phyloP scores from a whole-genome alignment of 2,888 invertebrate species.

The Ochropleura plecta region DNA sequence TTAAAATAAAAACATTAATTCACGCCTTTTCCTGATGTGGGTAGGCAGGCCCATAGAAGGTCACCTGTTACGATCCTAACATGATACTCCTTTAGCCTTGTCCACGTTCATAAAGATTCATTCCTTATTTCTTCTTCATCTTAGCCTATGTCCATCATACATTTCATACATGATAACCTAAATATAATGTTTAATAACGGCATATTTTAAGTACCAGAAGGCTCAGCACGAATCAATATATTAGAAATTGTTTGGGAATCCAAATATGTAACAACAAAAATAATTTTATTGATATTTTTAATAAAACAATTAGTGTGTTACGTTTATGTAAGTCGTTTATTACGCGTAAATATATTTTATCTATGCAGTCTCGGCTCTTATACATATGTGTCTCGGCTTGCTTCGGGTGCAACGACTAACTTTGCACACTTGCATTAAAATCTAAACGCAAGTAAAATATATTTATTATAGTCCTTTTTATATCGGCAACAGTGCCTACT shows the following conservation, averaged over 20 bases:
- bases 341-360: background rate
- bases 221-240: no score
- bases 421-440: background rate
- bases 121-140: no score
- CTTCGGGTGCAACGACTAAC: background rate
- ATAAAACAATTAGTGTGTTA: no score
- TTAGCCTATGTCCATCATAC: no score
- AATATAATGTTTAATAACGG: no score
- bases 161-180: background rate
- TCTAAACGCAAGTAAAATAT: background rate
- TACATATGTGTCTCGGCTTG: background rate
- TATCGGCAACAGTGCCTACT: background rate
- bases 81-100: no score
- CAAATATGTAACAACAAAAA: no score
- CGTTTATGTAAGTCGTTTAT: background rate
- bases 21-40: background rate
- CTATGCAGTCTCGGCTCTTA: background rate
- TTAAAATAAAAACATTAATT: background rate
- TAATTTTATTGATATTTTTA: no score
- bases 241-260: no score
- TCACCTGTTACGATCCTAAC: no score
- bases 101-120: background rate
- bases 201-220: no score
- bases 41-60: no score
- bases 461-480: background rate